Conservation (phyloP, 2,797 vertebrate genomes). For the Xenopus petersii region DNA sequence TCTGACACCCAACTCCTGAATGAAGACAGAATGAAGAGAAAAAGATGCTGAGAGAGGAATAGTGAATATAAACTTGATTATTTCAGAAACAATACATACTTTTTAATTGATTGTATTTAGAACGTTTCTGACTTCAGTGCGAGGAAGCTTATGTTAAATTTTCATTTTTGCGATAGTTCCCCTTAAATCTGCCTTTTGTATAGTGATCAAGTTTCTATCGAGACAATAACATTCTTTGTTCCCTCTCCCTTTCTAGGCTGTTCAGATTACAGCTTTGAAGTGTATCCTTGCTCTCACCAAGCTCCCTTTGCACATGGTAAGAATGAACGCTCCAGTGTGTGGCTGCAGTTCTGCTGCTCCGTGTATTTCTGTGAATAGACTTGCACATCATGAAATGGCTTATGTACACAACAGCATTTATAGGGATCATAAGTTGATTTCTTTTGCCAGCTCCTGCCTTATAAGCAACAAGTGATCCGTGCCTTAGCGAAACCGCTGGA, state of each 20-base stretch:
- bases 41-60: too few species aligned
- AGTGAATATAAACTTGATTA: too few species aligned
- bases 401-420: too few species aligned
- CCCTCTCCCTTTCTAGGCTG: conserved; percentile 64
- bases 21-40: too few species aligned
- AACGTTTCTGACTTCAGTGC: too few species aligned
- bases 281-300: conserved; percentile 78
- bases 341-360: not conserved
- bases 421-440: conserved; percentile 1
- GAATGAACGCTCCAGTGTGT: not conserved
- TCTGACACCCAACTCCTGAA: too few species aligned
- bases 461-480: conserved; percentile 80
- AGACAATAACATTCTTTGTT: conserved; percentile 30
- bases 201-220: not conserved
- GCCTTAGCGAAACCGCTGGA: conserved; percentile 82
- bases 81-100: too few species aligned
- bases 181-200: not conserved
- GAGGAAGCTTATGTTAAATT: too few species aligned
- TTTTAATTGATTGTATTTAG: too few species aligned
- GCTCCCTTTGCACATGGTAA: conserved; percentile 80
- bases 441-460: conserved; percentile 78
- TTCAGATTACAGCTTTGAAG: conserved; percentile 78
- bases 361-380: too few species aligned
- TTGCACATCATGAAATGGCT: too few species aligned
- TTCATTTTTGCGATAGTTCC: too few species aligned